Conservation (phyloP, 2,797 vertebrate genomes). For the Epinephelus malabaricus region DNA sequence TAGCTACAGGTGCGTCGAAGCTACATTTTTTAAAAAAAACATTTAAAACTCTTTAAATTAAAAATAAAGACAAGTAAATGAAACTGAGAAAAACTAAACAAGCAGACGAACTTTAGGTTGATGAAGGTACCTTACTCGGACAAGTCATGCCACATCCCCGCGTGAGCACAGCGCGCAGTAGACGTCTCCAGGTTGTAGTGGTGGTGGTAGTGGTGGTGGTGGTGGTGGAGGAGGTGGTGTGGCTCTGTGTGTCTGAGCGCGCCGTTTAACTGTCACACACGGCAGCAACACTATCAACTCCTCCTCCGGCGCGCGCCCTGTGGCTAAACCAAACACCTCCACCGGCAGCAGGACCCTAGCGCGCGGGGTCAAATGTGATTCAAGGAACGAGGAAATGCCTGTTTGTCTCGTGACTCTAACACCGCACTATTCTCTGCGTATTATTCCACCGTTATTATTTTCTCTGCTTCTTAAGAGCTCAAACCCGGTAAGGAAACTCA, state of each 20-base stretch:
- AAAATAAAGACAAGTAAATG: neutral
- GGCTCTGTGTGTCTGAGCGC: conserved; percentile 72
- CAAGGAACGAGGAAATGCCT: neutral
- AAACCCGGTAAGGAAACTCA: neutral
- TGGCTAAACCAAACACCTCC: conserved; percentile 72
- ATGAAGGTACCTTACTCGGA: conserved; percentile 77
- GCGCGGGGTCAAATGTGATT: conserved; percentile 67
- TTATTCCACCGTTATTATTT: neutral
- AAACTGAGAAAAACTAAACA: neutral
- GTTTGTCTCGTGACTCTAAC: neutral
- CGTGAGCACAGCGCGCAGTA: conserved; percentile 56
- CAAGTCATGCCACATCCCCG: conserved; percentile 82
- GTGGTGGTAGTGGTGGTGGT: conserved; percentile 40
- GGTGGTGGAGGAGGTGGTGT: conserved; percentile 48
- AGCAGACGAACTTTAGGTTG: conserved; percentile 34
- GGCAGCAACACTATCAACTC: conserved; percentile 73
- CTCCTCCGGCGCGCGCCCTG: conserved; percentile 80
- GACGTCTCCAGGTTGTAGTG: conserved; percentile 72
- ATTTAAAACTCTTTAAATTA: neutral
- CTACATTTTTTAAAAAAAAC: conserved; percentile 12
- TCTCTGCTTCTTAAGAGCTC: neutral
- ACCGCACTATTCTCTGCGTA: too few species aligned
- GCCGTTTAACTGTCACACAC: conserved; percentile 67
- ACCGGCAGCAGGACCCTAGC: conserved; percentile 42
- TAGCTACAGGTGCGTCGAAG: conserved; percentile 58